Percentiles rank a stretch among this genome's conserved stretches.
phyloP scores from a whole-genome alignment of 2,797 vertebrate genomes.

The Syngnathus acus region DNA sequence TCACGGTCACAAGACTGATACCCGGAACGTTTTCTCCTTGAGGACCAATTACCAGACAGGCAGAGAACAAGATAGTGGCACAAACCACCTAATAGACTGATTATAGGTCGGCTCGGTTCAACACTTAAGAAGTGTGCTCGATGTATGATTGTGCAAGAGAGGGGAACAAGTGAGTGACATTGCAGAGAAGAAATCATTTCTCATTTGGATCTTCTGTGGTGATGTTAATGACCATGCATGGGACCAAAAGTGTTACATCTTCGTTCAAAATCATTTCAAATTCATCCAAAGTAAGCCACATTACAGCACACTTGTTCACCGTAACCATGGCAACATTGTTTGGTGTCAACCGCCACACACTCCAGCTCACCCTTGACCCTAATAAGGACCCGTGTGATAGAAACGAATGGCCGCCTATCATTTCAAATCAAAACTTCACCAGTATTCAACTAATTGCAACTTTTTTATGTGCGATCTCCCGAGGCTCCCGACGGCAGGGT shows the following conservation, averaged over 20 bases:
- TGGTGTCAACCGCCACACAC: too few relatives aligned
- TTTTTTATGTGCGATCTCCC: not conserved
- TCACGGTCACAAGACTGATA: conserved; percentile 3
- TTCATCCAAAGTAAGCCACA: not conserved
- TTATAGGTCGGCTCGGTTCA: conserved; percentile 47
- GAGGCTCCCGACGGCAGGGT: conserved; percentile 1
- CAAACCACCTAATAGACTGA: conserved; percentile 55
- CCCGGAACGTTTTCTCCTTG: conserved; percentile 3
- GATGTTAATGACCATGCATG: not conserved
- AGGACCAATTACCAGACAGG: conserved; percentile 6
- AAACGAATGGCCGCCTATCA: not conserved
- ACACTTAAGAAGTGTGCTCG: conserved; percentile 24
- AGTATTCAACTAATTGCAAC: not conserved
- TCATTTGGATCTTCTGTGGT: not conserved
- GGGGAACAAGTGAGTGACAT: not conserved
- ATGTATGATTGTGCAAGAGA: conserved; percentile 6
- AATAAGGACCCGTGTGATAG: not conserved
- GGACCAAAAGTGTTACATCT: not conserved
- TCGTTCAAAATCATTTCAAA: not conserved
- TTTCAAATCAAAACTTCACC: not conserved
- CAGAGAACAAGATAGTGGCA: conserved; percentile 4
- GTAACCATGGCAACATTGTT: too few relatives aligned
- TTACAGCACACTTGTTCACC: not conserved
- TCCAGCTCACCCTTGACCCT: too few relatives aligned
- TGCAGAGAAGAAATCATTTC: not conserved